These are phyloP conservation scores for Lasioglossum malachurum DNA, from an alignment of 2,888 invertebrate genomes.

Conservation along the genomic window DNA sequence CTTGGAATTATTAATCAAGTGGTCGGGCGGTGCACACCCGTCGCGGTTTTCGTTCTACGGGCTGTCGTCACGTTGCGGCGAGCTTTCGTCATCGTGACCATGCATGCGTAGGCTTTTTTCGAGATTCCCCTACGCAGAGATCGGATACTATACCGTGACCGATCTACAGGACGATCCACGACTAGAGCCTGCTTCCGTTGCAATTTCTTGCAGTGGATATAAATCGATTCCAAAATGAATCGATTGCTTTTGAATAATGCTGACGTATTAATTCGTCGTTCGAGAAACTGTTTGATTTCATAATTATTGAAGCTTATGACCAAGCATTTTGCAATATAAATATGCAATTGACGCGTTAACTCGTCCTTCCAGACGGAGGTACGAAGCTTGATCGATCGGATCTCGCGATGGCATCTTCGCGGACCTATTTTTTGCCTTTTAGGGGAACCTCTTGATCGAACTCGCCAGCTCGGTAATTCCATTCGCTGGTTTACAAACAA, in stretches of 20 bases:
- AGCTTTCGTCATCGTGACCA: slow-evolving; percentile 30
- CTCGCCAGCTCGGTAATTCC: background rate
- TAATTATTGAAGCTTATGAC: too few relatives aligned
- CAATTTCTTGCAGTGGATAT: too few relatives aligned
- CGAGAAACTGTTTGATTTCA: too few relatives aligned
- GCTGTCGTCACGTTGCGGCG: background rate
- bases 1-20: background rate
- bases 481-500: slow-evolving; percentile 4
- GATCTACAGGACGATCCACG: background rate
- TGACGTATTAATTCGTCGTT: too few relatives aligned
- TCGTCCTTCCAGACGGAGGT: background rate
- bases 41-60: background rate
- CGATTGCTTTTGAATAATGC: too few relatives aligned
- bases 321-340: too few relatives aligned
- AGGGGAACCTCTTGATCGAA: background rate
- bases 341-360: background rate
- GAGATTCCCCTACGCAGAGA: slow-evolving; percentile 4
- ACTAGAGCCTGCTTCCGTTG: background rate
- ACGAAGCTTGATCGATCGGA: background rate
- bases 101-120: slow-evolving; percentile 22
- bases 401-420: background rate
- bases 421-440: background rate
- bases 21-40: background rate
- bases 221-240: too few relatives aligned
- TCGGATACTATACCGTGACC: slow-evolving; percentile 7